Evolutionary conservation across 2,113 vertebrate genomes (phyloP), one percentile per base, ranked within the genome.

Genomic region (Atlantisia rogersi): DNA sequence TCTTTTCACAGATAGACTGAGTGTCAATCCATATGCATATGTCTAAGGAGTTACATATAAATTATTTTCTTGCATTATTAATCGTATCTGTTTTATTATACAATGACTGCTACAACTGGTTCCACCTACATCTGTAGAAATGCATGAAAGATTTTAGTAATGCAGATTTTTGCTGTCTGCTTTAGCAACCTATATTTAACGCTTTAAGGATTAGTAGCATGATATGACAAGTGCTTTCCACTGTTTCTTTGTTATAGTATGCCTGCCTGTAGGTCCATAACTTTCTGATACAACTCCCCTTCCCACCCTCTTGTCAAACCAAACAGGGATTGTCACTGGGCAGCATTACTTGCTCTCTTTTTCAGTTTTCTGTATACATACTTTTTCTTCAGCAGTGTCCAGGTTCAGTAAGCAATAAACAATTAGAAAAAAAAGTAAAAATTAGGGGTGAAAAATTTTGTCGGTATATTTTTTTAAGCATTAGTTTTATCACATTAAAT

Each of bases 161-260:
- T 91, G 91, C 85, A 92, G 91, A 93, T 91, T 92, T 97, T 94
- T 96, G 37, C 94, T 94, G 80, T 90, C 94, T 97, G n/a, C 82
- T 92, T 92, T 93, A 95, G 80, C 95, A 97, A 90, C 96, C 94
- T 95, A 74, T 96, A 96, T 93, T 97, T 97, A 97, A 93, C 1
- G 15, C 79, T 94, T 95, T 95, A 93, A 92, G 93, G 65, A 79
- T 96, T 97, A 97, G 84, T 91, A 96, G 80, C 90, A 77, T 94
- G 93, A 93, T 95, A 95, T 94, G 96, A 93, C 94, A 96, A 90
- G 93, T 78, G 83, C 90, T 92, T 96, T 95, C 91, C 52, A 74
- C 75, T 80, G 67, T 64, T 97, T 94, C 90, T 95, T 92, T 96
- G 84, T 96, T 92, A 94, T 42, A 82, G 39, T 58, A n/a, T 82